Percentiles rank a stretch among this genome's conserved stretches.
Evolutionary conservation across 2,888 invertebrate species (phyloP).

Genomic region (Torymus tubicola): DNA sequence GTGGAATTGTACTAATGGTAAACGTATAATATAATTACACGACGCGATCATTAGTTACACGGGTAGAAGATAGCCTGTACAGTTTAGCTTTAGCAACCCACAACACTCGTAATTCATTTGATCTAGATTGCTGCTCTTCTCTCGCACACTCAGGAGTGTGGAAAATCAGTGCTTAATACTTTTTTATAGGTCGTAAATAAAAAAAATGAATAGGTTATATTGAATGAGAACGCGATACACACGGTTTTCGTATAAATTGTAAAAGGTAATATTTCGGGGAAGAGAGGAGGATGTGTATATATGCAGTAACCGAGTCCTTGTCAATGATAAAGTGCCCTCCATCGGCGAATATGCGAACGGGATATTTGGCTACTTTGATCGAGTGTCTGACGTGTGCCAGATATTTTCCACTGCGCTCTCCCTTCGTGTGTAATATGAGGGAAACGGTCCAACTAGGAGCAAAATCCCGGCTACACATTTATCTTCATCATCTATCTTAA

Average conservation of each 20-base stretch:
- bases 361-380: conserved; percentile 50
- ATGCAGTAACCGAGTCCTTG: conserved; percentile 17
- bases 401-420: conserved; percentile 42
- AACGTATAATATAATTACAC: too few relatives aligned
- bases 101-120: too few relatives aligned
- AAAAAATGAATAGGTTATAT: background rate
- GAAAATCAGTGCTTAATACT: too few relatives aligned
- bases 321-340: conserved; percentile 41
- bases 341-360: conserved; percentile 19
- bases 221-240: conserved; percentile 6
- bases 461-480: conserved; percentile 23
- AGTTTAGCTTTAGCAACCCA: too few relatives aligned
- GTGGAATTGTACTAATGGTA: too few relatives aligned
- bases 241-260: conserved; percentile 19
- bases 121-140: too few relatives aligned
- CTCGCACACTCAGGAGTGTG: too few relatives aligned
- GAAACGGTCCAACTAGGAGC: conserved; percentile 34
- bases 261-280: conserved; percentile 29
- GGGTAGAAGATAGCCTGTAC: too few relatives aligned
- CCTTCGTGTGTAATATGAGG: conserved; percentile 7
- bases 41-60: too few relatives aligned
- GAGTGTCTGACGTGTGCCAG: conserved; percentile 47
- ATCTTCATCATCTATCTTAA: conserved; percentile 33
- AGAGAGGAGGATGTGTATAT: too few relatives aligned
- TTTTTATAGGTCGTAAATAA: too few relatives aligned